A percentile compares a stretch with the other conserved stretches of the same genome.
These are phyloP conservation scores for Odobenus rosmarus DNA, from an alignment of 2,113 vertebrate species.

Conservation along the genomic window DNA sequence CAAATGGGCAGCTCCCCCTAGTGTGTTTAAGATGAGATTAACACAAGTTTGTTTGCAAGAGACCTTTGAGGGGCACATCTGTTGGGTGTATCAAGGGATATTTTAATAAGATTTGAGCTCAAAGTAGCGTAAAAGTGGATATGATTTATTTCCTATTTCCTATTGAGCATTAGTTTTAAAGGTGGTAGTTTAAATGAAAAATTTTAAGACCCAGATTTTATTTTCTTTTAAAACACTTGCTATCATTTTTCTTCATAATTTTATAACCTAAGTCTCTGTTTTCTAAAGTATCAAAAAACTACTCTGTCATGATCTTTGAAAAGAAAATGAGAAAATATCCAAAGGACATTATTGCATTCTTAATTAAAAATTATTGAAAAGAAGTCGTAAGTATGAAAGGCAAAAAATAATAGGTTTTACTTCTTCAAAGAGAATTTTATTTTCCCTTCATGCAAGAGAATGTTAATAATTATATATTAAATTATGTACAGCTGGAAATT, in stretches of 20 bases:
- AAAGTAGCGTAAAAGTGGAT: slow-evolving; percentile 35
- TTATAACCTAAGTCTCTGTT: slow-evolving; percentile 1
- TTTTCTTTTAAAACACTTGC: slow-evolving; percentile 49
- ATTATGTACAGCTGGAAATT: neutral
- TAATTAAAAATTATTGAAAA: slow-evolving; percentile 48
- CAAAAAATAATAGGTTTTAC: slow-evolving; percentile 21
- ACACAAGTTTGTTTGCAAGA: slow-evolving; percentile 30
- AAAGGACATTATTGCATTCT: neutral
- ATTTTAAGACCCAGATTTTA: slow-evolving; percentile 39
- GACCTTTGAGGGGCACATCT: slow-evolving; percentile 3
- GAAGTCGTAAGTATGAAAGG: slow-evolving; percentile 1
- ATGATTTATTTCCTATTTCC: slow-evolving; percentile 26
- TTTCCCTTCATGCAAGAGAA: neutral
- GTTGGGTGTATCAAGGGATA: neutral
- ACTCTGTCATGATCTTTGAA: neutral
- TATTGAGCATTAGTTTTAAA: slow-evolving; percentile 44
- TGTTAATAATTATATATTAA: slow-evolving; percentile 24
- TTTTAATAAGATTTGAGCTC: slow-evolving; percentile 45
- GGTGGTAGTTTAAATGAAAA: neutral
- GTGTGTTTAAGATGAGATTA: slow-evolving; percentile 42
- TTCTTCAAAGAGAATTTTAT: slow-evolving; percentile 10
- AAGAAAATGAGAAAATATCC: slow-evolving; percentile 8
- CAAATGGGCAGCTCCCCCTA: slow-evolving; percentile 60
- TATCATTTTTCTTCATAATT: slow-evolving; percentile 32
- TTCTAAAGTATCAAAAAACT: slow-evolving; percentile 28